Evolutionary conservation across 2,797 vertebrate species (phyloP).

Genomic region (Podarcis lilfordi): DNA sequence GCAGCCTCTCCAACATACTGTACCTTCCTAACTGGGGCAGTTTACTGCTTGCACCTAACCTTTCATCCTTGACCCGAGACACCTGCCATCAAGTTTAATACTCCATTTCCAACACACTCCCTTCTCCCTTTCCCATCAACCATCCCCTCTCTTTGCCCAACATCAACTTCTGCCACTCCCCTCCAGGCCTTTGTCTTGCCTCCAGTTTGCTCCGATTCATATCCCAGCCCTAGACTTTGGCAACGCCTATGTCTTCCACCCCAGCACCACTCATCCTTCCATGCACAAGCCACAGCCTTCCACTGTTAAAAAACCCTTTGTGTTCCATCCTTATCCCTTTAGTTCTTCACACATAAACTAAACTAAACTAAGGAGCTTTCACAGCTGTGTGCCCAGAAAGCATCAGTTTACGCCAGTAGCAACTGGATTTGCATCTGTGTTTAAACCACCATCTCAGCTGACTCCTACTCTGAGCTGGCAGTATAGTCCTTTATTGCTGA

Average conservation of each 20-base stretch:
- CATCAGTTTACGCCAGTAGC: neutral
- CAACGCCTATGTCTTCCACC: neutral
- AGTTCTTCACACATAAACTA: neutral
- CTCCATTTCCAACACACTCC: neutral
- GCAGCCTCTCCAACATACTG: neutral
- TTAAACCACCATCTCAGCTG: neutral
- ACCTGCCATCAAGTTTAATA: neutral
- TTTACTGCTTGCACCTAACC: neutral
- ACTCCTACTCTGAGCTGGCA: neutral
- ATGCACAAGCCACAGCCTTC: neutral
- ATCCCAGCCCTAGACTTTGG: neutral
- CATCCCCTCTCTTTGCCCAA: neutral
- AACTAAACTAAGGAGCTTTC: too few relatives aligned
- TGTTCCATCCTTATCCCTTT: neutral
- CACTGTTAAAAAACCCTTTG: neutral
- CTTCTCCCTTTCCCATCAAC: neutral
- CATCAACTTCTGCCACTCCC: neutral
- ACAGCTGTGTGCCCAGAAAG: neutral
- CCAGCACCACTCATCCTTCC: neutral
- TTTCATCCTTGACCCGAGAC: neutral
- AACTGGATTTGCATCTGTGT: neutral
- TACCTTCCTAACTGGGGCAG: neutral
- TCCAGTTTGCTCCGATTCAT: neutral
- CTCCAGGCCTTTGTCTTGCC: neutral
- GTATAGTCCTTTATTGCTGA: neutral